Percentiles rank a stretch among this genome's conserved stretches.
Evolutionary conservation across 2,888 invertebrate species (phyloP).

Genomic region (Perizoma flavofasciatum): DNA sequence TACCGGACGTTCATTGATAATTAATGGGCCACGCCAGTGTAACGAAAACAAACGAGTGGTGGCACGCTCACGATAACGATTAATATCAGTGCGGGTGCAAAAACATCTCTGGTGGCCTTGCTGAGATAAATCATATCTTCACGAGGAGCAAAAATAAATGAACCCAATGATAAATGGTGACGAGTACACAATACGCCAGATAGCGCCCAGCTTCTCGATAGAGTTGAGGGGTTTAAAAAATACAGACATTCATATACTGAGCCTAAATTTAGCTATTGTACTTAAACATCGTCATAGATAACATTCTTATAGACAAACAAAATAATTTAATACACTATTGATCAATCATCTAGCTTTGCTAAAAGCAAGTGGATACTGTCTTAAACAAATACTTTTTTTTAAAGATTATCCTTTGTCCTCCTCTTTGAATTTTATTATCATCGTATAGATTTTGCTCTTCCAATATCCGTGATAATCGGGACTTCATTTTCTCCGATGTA

Average conservation of each 20-base stretch:
- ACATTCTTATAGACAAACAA: slow-evolving; percentile 19
- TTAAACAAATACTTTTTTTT: slow-evolving; percentile 18
- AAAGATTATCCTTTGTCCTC: slow-evolving; percentile 15
- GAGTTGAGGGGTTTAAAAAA: too few relatives aligned
- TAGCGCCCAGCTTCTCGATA: slow-evolving; percentile 48
- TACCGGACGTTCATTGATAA: slow-evolving; percentile 82
- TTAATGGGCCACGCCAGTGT: slow-evolving; percentile 80
- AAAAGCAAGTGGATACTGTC: slow-evolving; percentile 7
- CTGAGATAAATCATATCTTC: slow-evolving; percentile 81
- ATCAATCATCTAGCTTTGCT: slow-evolving; percentile 17
- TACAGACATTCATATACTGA: too few relatives aligned
- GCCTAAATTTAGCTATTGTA: too few relatives aligned
- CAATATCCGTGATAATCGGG: slow-evolving; percentile 28
- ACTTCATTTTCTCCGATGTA: slow-evolving; percentile 26
- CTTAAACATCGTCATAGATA: too few relatives aligned
- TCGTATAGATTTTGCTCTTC: slow-evolving; percentile 21
- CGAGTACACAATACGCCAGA: slow-evolving; percentile 65
- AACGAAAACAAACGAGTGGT: slow-evolving; percentile 82
- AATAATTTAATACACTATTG: slow-evolving; percentile 25
- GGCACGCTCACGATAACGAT: slow-evolving; percentile 80
- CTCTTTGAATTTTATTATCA: slow-evolving; percentile 21
- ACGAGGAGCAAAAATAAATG: slow-evolving; percentile 82
- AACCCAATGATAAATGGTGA: slow-evolving; percentile 81
- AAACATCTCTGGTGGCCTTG: slow-evolving; percentile 78
- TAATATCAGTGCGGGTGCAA: slow-evolving; percentile 81